phyloP scores from a whole-genome alignment of 2,888 invertebrate species.

The Ametastegia equiseti region DNA sequence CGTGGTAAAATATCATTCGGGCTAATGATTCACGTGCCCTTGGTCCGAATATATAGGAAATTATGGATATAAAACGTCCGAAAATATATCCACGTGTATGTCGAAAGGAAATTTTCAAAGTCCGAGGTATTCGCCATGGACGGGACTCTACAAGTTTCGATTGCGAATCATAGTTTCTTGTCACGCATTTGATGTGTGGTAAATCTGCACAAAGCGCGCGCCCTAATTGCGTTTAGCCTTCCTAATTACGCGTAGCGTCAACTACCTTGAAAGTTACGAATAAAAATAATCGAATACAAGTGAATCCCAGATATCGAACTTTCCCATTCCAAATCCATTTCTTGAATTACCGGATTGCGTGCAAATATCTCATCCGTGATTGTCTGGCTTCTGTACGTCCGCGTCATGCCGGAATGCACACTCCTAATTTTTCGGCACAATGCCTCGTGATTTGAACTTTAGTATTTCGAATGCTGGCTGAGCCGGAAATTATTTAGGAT shows the following conservation, averaged over 20 bases:
- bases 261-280: not conserved
- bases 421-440: too few relatives aligned
- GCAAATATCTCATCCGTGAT: not conserved
- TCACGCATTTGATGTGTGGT: conserved; percentile 31
- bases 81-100: not conserved
- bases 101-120: not conserved
- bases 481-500: too few relatives aligned
- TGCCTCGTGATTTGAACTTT: too few relatives aligned
- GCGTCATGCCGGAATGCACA: too few relatives aligned
- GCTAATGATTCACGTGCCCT: not conserved
- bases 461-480: too few relatives aligned
- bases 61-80: not conserved
- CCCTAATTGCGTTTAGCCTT: conserved; percentile 31
- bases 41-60: not conserved
- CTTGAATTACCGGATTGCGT: not conserved
- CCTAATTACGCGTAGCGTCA: conserved; percentile 14
- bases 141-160: not conserved
- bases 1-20: not conserved
- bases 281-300: not conserved
- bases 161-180: conserved; percentile 35
- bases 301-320: too few relatives aligned
- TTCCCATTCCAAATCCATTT: not conserved
- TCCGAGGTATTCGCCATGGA: not conserved
- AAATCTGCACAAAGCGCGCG: conserved; percentile 33
- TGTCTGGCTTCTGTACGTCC: too few relatives aligned